phyloP scores from a whole-genome alignment of 2,113 vertebrate genomes.

The Saguinus imperator region DNA sequence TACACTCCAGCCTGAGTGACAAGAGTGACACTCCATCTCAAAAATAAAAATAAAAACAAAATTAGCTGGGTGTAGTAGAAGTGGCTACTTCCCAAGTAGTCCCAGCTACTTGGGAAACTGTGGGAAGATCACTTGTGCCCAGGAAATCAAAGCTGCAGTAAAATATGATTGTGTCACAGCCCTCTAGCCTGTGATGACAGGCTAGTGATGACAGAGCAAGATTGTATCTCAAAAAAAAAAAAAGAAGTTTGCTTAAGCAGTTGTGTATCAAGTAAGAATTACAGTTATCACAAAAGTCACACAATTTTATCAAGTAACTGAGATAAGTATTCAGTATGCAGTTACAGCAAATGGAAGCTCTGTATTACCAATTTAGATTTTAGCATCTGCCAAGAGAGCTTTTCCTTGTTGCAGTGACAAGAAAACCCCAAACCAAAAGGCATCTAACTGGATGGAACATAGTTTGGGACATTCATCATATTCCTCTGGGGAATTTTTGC shows the following conservation, averaged over 20 bases:
- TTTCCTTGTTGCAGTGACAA: neutral
- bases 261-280: neutral
- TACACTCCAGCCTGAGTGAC: too few relatives aligned
- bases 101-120: too few relatives aligned
- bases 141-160: too few relatives aligned
- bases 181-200: too few relatives aligned
- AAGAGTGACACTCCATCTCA: too few relatives aligned
- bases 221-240: too few relatives aligned
- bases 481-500: neutral
- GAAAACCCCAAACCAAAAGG: neutral
- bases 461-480: neutral
- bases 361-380: neutral
- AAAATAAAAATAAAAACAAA: too few relatives aligned
- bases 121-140: too few relatives aligned
- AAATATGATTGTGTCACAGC: too few relatives aligned
- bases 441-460: neutral
- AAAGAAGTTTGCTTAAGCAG: neutral
- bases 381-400: neutral
- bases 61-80: too few relatives aligned
- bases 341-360: neutral
- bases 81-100: too few relatives aligned
- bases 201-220: too few relatives aligned
- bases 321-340: neutral
- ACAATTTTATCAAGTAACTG: neutral
- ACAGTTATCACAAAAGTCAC: neutral